Base-by-base conservation (phyloP, 2,797 vertebrate species). In the Danio albolineatus region DNA sequence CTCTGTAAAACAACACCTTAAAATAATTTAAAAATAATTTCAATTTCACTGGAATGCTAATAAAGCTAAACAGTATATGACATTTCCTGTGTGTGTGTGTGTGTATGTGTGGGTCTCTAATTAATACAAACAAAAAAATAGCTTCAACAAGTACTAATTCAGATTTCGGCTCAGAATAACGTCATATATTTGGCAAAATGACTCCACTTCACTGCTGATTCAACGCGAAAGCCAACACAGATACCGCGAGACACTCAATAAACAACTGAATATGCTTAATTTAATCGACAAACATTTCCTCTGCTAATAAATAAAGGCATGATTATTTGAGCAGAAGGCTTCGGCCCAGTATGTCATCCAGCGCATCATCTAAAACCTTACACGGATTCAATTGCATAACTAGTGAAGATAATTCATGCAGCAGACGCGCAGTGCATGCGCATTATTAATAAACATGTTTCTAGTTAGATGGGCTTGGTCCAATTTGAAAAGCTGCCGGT, bases 381-480 rank as follows among this genome's bases (percentile, higher is more conserved):
- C 51, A 10, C 12, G 73, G 61, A 67, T 76, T 62, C 51, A 76
- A 59, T 41, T 66, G 39, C 60, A 82, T 53, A 67, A 56, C 39
- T 61, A 78, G 3, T 41, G 41, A 79, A 39, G 43, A 56, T 38
- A 65, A 21, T 48, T 74, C 36, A 59, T 64, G 46, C 65, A 6
- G 36, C 46, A 76, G 39, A 79, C 4, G 10, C 12, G 14, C 12
- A 48, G 59, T 51, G n/a, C 38, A 70, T 19, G 51, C 56, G 16
- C n/a, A 53, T 73, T 17, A 83, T 73, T 83, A 69, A 73, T 70
- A 53, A 73, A 64, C 4, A 69, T 54, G 49, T 64, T 76, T 81
- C 74, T 7, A 43, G 39, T 36, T 56, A 36, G 62, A 39, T 73
- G 21, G 10, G n/a, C 7, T 54, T 49, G 17, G 44, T 48, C 62